Evolutionary conservation across 2,888 invertebrate genomes (phyloP).

Genomic region (Hypsopygia costalis): DNA sequence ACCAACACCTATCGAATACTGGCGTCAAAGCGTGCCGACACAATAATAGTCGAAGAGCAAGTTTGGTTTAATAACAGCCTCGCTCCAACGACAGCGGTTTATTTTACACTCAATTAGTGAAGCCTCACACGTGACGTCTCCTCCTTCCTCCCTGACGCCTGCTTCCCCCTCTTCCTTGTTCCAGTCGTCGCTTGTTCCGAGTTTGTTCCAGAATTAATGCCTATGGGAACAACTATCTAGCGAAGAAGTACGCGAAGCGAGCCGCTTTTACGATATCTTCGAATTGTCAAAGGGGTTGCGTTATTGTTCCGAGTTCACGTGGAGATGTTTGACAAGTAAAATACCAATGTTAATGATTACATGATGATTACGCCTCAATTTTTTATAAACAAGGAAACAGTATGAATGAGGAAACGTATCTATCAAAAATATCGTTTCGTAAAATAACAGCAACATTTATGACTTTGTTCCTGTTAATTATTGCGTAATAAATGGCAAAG

Average conservation of each 20-base stretch:
- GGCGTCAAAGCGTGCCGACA: slow-evolving; percentile 14
- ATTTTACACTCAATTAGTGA: slow-evolving; percentile 60
- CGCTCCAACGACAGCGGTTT: slow-evolving; percentile 51
- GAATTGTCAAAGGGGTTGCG: slow-evolving; percentile 12
- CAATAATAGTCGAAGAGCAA: slow-evolving; percentile 38
- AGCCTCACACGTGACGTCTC: slow-evolving; percentile 40
- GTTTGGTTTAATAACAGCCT: slow-evolving; percentile 44
- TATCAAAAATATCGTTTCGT: no score
- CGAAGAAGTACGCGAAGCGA: slow-evolving; percentile 6
- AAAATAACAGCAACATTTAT: no score
- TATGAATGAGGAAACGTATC: no score
- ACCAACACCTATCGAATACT: slow-evolving; percentile 6
- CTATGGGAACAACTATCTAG: slow-evolving; percentile 16
- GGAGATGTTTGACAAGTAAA: not conserved
- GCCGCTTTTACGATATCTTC: slow-evolving; percentile 9
- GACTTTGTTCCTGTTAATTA: no score
- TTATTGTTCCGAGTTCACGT: slow-evolving; percentile 10
- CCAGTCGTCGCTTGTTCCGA: slow-evolving; percentile 12
- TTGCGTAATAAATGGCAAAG: not conserved
- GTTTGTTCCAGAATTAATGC: slow-evolving; percentile 17
- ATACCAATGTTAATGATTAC: not conserved
- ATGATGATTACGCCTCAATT: no score
- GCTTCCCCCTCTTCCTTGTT: slow-evolving; percentile 10
- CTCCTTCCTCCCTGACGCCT: slow-evolving; percentile 14
- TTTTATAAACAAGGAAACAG: no score